Evolutionary conservation across 2,113 vertebrate species (phyloP).

Genomic region (Apus apus): DNA sequence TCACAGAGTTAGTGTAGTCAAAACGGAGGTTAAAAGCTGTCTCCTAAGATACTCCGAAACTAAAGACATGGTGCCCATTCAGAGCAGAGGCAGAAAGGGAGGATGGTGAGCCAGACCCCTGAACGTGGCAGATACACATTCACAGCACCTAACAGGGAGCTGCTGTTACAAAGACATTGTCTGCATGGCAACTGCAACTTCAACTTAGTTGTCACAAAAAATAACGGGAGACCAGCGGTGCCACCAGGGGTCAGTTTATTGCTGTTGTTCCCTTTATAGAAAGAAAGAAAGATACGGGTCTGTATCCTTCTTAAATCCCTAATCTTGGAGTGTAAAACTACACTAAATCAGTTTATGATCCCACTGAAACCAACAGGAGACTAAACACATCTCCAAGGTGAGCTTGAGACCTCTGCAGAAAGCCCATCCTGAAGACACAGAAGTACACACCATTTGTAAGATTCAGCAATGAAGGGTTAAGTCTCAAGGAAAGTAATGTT

Average conservation of each 20-base stretch:
- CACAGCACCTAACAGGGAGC: background rate
- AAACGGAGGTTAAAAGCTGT: background rate
- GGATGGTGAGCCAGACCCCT: background rate
- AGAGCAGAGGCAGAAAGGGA: background rate
- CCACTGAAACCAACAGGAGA: background rate
- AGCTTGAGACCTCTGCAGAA: background rate
- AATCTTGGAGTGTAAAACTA: background rate
- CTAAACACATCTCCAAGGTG: accelerated
- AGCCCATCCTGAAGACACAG: background rate
- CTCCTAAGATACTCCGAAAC: background rate
- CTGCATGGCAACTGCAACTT: background rate
- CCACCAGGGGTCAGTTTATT: background rate
- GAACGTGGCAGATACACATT: accelerated
- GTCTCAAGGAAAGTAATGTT: background rate
- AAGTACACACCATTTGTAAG: accelerated
- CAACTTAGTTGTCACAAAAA: background rate
- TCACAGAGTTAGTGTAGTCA: background rate
- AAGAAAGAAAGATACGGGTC: background rate
- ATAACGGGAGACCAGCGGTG: background rate
- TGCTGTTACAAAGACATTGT: background rate
- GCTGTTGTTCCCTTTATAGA: background rate
- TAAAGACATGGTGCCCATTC: background rate
- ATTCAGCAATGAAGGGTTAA: background rate
- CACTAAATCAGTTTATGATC: background rate
- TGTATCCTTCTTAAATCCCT: background rate